Percentiles rank a stretch among this genome's conserved stretches.
Evolutionary conservation across 1,140 invertebrate species (phyloP).

Genomic region (Macrocentrus cingulum): DNA sequence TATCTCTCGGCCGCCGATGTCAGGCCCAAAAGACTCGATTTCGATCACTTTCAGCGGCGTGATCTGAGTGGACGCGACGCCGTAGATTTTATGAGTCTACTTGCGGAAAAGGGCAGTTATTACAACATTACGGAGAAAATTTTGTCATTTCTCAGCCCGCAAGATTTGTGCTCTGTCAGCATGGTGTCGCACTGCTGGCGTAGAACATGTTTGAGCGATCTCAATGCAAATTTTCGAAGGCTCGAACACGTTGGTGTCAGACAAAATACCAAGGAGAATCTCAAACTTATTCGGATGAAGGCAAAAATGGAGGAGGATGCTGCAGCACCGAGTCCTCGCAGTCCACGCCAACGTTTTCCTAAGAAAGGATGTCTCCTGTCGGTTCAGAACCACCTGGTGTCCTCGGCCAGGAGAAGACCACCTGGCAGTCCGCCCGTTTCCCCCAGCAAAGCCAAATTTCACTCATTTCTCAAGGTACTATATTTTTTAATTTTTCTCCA

Average conservation of each 20-base stretch:
- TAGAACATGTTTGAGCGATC: slow-evolving; percentile 43
- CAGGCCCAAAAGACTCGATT: slow-evolving; percentile 49
- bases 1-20: slow-evolving; percentile 30
- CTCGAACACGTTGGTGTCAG: slow-evolving; percentile 40
- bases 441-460: slow-evolving; percentile 56
- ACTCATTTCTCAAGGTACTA: slow-evolving; percentile 56
- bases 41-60: slow-evolving; percentile 34
- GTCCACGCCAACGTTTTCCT: slow-evolving; percentile 41
- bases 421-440: slow-evolving; percentile 46
- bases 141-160: slow-evolving; percentile 38
- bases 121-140: slow-evolving; percentile 47
- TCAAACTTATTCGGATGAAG: slow-evolving; percentile 39
- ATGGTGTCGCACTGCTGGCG: slow-evolving; percentile 52
- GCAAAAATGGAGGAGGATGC: slow-evolving; percentile 37
- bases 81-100: slow-evolving; percentile 43
- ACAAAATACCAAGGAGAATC: slow-evolving; percentile 52
- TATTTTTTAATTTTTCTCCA: not conserved
- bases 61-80: slow-evolving; percentile 41
- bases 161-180: slow-evolving; percentile 48
- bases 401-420: slow-evolving; percentile 28
- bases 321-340: too few species aligned
- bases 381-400: slow-evolving; percentile 43
- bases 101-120: slow-evolving; percentile 52
- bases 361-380: slow-evolving; percentile 45
- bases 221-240: slow-evolving; percentile 41